Evolutionary conservation across 2,888 invertebrate species (phyloP), one percentile per base, ranked within the genome.

Genomic region (Mycalesis mineus): DNA sequence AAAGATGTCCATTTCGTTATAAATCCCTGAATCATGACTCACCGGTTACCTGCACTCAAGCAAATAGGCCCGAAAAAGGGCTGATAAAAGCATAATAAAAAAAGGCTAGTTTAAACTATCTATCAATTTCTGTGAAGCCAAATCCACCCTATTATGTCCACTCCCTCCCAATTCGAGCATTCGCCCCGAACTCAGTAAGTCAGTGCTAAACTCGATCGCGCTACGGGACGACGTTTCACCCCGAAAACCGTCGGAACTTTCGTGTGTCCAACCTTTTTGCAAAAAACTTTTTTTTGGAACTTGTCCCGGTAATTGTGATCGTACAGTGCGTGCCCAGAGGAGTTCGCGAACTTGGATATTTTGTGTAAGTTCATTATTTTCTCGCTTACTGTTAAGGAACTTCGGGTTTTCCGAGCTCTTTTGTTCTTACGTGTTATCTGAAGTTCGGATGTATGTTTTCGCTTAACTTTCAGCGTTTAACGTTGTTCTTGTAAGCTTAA

Each of bases 121-220:
- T 66, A 64, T 65, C 63, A 63, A 63, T 61, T 65, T 58, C 57
- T 49, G 57, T 54, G 61, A 55, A 50, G 50, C 64, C 64, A 65
- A 48, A 51, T 41, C 64, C 66, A 66, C 66, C 66, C 68, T 57
- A 55, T 62, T 62, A 40, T 60, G 65, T 65, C 64, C 61, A 61
- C 61, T 55, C 66, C 63, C 65, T 60, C 54, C 56, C 50, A 57
- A 52, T 57, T 63, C 57, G 49, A 39, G 47, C 40, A 49, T 40
- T 55, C 54, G 57, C 39, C 48, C 58, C 57, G 48, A 58, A 49
- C 60, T 67, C 69, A 68, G 68, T 69, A 61, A 57, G 47, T 42
- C 52, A 52, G 52, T 52, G 31, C 52, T 49, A 63, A 55, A 60
- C 64, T 59, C 61, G 65, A 42, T 59, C 63, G 63, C 61, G 61